Conservation (phyloP, 37 sponge, comb jelly and placozoan genomes). For the Diacarnus erythraeanus region DNA sequence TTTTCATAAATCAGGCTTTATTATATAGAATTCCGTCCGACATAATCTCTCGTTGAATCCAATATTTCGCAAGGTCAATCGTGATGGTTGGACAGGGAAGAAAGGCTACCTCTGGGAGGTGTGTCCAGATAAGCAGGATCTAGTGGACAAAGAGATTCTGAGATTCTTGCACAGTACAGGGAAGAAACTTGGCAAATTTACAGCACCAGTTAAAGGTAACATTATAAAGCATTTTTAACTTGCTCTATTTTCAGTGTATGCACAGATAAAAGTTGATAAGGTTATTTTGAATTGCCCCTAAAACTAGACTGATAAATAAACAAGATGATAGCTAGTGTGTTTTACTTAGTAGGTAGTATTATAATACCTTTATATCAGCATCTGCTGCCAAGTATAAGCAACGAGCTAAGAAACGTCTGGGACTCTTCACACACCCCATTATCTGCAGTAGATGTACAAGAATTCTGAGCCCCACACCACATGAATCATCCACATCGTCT, state of each 20-base stretch:
- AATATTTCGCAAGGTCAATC: slow-evolving; percentile 57
- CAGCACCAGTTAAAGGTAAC: neutral
- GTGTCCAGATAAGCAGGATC: slow-evolving; percentile 21
- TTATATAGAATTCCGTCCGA: slow-evolving; percentile 69
- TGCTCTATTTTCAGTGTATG: neutral
- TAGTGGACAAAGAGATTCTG: slow-evolving; percentile 35
- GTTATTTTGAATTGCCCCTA: neutral
- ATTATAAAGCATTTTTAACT: neutral
- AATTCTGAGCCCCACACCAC: slow-evolving; percentile 3
- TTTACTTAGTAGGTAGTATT: neutral
- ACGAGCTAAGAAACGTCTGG: too few relatives aligned
- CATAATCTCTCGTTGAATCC: slow-evolving; percentile 78
- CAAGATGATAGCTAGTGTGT: too few relatives aligned
- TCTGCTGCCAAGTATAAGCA: neutral
- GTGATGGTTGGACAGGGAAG: slow-evolving; percentile 49
- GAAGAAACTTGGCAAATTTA: neutral
- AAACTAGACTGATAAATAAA: too few relatives aligned
- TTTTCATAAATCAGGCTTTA: neutral
- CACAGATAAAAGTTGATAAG: neutral
- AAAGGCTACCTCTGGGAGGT: slow-evolving; percentile 56
- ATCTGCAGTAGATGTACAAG: neutral
- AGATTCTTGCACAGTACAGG: slow-evolving; percentile 16
- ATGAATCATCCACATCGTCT: slow-evolving; percentile 7
- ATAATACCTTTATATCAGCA: neutral
- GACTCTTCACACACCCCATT: too few relatives aligned